phyloP scores from a whole-genome alignment of 1,140 invertebrate genomes.

The Dinothrombium tinctorium region DNA sequence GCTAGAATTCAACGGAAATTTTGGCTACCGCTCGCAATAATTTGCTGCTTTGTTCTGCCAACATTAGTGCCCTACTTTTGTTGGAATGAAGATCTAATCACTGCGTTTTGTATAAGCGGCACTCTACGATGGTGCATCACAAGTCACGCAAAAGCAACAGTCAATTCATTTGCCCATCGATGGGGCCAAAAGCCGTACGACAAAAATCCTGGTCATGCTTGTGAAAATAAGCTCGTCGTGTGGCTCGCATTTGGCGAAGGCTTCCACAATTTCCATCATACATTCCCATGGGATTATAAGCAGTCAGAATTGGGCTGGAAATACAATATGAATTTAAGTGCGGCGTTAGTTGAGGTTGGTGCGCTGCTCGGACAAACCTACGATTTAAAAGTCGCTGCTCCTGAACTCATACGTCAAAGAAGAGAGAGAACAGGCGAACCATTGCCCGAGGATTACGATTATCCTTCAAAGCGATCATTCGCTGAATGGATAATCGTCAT shows the following conservation, averaged over 20 bases:
- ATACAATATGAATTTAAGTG: conserved; percentile 26
- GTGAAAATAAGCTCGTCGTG: conserved; percentile 26
- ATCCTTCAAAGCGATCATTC: no score
- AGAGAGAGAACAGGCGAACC: neutral
- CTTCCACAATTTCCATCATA: conserved; percentile 13
- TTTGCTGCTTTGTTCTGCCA: conserved; percentile 58
- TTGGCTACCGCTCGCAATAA: conserved; percentile 16
- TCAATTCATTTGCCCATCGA: conserved; percentile 23
- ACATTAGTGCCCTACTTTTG: conserved; percentile 49
- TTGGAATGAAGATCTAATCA: conserved; percentile 54
- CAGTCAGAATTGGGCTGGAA: conserved; percentile 52
- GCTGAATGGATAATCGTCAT: no score
- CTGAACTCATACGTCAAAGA: neutral
- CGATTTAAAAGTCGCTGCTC: conserved; percentile 16
- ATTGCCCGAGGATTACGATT: no score
- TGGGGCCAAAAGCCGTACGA: conserved; percentile 25
- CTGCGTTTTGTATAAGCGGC: conserved; percentile 52
- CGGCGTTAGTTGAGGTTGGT: conserved; percentile 34
- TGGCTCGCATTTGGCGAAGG: conserved; percentile 30
- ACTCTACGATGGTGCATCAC: neutral
- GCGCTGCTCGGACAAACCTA: conserved; percentile 33
- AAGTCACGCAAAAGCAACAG: neutral
- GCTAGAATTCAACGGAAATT: conserved; percentile 61
- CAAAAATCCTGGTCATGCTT: conserved; percentile 24
- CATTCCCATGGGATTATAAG: conserved; percentile 80